phyloP scores from a whole-genome alignment of 2,797 vertebrate genomes.

The Spatula versicolor region DNA sequence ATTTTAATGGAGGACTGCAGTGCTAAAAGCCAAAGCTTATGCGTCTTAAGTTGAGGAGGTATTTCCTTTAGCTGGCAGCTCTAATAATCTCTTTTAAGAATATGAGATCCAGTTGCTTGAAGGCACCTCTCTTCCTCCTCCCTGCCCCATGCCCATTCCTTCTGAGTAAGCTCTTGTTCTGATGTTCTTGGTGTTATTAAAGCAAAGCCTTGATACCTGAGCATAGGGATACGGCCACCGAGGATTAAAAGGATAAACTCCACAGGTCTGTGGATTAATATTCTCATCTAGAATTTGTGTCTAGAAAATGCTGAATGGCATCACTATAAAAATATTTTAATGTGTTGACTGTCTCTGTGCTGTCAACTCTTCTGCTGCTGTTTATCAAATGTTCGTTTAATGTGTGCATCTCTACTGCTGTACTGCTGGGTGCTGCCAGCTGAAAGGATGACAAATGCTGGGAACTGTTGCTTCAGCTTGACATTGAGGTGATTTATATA shows the following conservation, averaged over 20 bases:
- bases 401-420: neutral
- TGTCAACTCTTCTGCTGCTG: neutral
- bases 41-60: neutral
- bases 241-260: slow-evolving; percentile 39
- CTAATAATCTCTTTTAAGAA: slow-evolving; percentile 13
- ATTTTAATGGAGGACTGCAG: neutral
- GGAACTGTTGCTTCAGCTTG: neutral
- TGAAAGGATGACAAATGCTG: neutral
- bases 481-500: neutral
- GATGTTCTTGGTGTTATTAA: neutral
- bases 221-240: neutral
- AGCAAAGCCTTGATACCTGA: slow-evolving; percentile 21
- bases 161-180: neutral
- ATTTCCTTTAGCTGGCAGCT: slow-evolving; percentile 46
- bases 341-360: neutral
- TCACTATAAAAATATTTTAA: neutral
- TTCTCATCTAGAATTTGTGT: neutral
- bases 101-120: slow-evolving; percentile 12
- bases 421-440: neutral
- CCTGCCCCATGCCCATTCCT: neutral
- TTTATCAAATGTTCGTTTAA: neutral
- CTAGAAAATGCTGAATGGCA: neutral
- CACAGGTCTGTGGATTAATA: neutral
- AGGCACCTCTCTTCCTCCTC: neutral
- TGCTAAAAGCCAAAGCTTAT: neutral